phyloP scores from a whole-genome alignment of 2,113 vertebrate species.

The Sebastes fasciatus region DNA sequence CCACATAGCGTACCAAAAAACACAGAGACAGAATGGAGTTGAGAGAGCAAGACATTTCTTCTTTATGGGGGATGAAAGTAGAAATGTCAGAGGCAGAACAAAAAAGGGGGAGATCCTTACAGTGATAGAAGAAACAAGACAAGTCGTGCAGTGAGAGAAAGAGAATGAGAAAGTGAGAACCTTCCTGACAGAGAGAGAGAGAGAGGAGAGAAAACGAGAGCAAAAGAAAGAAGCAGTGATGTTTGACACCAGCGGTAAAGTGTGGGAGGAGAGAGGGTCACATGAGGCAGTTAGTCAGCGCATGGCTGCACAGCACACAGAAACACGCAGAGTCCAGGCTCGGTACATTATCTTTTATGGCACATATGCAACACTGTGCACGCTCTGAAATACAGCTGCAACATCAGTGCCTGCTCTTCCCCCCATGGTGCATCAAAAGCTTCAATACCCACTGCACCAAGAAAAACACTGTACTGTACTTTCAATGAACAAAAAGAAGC shows the following conservation, averaged over 20 bases:
- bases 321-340: constrained; percentile 10
- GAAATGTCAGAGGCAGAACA: neutral
- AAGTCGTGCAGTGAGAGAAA: neutral
- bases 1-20: neutral
- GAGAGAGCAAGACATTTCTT: constrained; percentile 1
- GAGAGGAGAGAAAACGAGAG: neutral
- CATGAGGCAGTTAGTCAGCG: constrained; percentile 39
- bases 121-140: neutral
- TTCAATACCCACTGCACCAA: constrained; percentile 4
- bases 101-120: neutral
- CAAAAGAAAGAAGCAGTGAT: constrained; percentile 17
- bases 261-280: constrained; percentile 31
- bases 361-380: constrained; percentile 26
- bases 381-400: constrained; percentile 4
- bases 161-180: neutral
- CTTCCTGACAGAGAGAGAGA: neutral
- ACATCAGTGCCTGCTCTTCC: constrained; percentile 17
- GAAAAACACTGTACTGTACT: neutral
- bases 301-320: constrained; percentile 33
- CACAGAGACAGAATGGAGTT: neutral
- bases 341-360: constrained; percentile 17
- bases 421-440: constrained; percentile 13
- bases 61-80: neutral
- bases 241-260: constrained; percentile 34
- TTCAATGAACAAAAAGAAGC: neutral